Conservation (phyloP, 1,140 invertebrate genomes). For the Sitobion miscanthi region DNA sequence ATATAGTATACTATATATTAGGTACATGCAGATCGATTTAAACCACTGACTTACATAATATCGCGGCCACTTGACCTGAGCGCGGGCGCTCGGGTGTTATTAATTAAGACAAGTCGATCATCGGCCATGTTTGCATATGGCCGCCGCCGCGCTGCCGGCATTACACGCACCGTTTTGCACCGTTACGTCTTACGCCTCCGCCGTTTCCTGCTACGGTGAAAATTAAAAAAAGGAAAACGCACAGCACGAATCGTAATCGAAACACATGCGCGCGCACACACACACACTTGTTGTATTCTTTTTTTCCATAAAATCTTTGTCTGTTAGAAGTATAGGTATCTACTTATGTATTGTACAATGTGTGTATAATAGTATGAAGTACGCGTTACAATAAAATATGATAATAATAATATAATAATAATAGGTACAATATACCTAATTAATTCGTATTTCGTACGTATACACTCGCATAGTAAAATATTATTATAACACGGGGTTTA, state of each 20-base stretch:
- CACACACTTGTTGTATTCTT: background rate
- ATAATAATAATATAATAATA: background rate
- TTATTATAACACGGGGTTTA: background rate
- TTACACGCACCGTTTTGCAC: constrained; percentile 35
- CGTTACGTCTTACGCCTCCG: constrained; percentile 23
- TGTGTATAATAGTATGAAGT: too few species aligned
- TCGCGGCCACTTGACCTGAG: background rate
- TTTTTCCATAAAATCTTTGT: background rate
- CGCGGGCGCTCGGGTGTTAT: background rate
- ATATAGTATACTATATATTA: too few species aligned
- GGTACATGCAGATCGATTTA: background rate
- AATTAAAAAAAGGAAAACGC: background rate
- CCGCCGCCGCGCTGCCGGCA: constrained; percentile 29
- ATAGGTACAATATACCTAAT: background rate
- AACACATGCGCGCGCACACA: background rate
- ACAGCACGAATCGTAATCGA: background rate
- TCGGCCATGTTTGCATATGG: constrained; percentile 51
- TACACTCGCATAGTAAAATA: background rate
- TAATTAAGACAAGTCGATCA: constrained; percentile 37
- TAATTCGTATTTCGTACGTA: background rate
- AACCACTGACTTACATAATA: constrained; percentile 30
- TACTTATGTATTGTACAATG: background rate
- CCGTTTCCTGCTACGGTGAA: background rate
- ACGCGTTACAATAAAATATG: too few species aligned
- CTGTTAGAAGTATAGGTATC: background rate